A percentile compares a stretch with the other conserved stretches of the same genome.
phyloP scores from a whole-genome alignment of 2,797 vertebrate species.

The Notoglanidium macrostoma region DNA sequence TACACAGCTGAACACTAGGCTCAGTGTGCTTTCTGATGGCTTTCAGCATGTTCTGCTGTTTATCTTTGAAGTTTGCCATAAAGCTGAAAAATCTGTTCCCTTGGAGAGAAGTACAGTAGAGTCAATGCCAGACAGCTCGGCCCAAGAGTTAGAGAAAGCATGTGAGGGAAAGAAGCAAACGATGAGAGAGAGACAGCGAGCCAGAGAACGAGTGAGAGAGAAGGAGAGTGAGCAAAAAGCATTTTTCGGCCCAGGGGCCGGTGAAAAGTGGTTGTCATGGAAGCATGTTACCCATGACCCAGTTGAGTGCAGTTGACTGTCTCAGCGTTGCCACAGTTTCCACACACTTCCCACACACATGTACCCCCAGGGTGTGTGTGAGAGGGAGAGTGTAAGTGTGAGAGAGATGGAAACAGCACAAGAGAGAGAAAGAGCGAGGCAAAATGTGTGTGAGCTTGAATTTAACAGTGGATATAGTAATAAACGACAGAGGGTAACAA shows the following conservation, averaged over 20 bases:
- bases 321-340: slow-evolving; percentile 69
- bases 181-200: slow-evolving; percentile 16
- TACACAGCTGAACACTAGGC: slow-evolving; percentile 26
- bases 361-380: slow-evolving; percentile 49
- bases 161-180: slow-evolving; percentile 40
- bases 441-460: slow-evolving; percentile 19
- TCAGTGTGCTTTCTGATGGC: slow-evolving; percentile 25
- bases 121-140: slow-evolving; percentile 36
- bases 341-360: slow-evolving; percentile 75
- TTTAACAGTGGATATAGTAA: slow-evolving; percentile 22
- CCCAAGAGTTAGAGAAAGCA: slow-evolving; percentile 41
- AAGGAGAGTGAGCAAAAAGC: slow-evolving; percentile 60
- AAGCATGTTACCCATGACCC: slow-evolving; percentile 90
- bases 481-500: slow-evolving; percentile 1
- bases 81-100: slow-evolving; percentile 38
- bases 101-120: slow-evolving; percentile 40
- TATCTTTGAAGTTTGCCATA: slow-evolving; percentile 37
- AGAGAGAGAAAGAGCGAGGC: not conserved
- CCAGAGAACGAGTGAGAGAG: slow-evolving; percentile 8
- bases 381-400: slow-evolving; percentile 2
- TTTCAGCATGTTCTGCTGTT: slow-evolving; percentile 40
- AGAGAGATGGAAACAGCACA: slow-evolving; percentile 19
- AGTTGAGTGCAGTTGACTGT: slow-evolving; percentile 78
- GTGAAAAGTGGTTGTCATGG: slow-evolving; percentile 88
- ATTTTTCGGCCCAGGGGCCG: slow-evolving; percentile 81